Conservation (phyloP, 2,888 invertebrate species). For the Dorcus hopei region DNA sequence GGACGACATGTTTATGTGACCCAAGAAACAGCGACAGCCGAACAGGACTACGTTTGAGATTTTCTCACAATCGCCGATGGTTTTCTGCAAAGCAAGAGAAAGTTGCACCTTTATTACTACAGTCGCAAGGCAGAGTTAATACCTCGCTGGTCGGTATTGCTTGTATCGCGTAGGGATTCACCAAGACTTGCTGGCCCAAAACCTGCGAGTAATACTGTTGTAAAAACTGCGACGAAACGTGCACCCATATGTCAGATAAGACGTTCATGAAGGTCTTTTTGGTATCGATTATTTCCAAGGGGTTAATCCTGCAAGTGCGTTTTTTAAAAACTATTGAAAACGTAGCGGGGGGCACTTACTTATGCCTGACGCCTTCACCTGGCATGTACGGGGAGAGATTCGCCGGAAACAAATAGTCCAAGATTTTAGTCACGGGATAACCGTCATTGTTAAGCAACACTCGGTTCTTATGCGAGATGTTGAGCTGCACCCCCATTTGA, state of each 20-base stretch:
- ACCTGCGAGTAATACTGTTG: conserved; percentile 80
- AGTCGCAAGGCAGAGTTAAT: neutral
- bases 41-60: conserved; percentile 43
- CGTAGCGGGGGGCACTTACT: conserved; percentile 30
- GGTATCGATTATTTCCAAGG: conserved; percentile 25
- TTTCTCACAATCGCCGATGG: conserved; percentile 25
- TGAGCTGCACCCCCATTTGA: conserved; percentile 40
- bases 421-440: conserved; percentile 35
- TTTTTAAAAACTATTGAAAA: neutral
- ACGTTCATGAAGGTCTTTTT: conserved; percentile 36
- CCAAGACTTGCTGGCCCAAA: conserved; percentile 73
- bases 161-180: conserved; percentile 68
- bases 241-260: conserved; percentile 56
- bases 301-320: conserved; percentile 20
- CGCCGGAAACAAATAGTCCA: conserved; percentile 44
- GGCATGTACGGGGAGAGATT: conserved; percentile 49
- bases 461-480: conserved; percentile 44
- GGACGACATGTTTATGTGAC: conserved; percentile 50
- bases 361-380: conserved; percentile 45
- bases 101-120: neutral
- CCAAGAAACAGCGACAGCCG: conserved; percentile 48
- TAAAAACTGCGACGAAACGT: conserved; percentile 68
- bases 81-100: conserved; percentile 17
- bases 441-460: conserved; percentile 35
- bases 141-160: conserved; percentile 37